Evolutionary conservation across 2,113 vertebrate species (phyloP), one percentile per base, ranked within the genome.

Genomic region (Ophiodon elongatus): DNA sequence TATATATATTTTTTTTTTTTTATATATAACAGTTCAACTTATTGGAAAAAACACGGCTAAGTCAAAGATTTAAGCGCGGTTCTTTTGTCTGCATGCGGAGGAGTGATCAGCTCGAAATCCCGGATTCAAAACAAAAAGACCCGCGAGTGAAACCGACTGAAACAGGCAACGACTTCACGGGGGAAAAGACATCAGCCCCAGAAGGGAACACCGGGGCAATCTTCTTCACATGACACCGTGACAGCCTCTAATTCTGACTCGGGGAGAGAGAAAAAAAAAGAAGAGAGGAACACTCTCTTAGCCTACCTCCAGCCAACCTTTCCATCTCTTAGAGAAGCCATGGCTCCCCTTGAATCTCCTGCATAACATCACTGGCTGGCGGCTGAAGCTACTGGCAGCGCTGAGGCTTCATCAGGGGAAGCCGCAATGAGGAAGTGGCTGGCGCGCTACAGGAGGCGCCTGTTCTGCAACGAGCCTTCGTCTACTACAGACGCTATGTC

Each of bases 241-340:
- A 88, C 89, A 79, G 76, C 69, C 25, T 64, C 70, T 64, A 69
- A n/a, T 70, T 47, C 57, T 65, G 43, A 69, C 77, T 45, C 56
- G 56, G 72, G 15, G 23, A 11, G 15, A n/a, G 10, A 8, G 2
- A 54, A n/a, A 54, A 54, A 1, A 10, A 10, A 47, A 50, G 2
- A 19, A 83, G 82, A 87, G 1, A 67, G 63, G 62, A 88, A 33
- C 33, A 10, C 35, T 43, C 31, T 50, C 33, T 84, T 21, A n/a
- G 68, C 95, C 91, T 95, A 96, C 95, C 95, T 96, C 92, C 25
- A 76, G 83, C 80, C 86, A 83, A 66, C 75, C 52, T 79, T 88
- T 94, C 81, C 94, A 89, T 89, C 73, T 95, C 68, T 85, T 52
- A n/a, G 91, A 95, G 91, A 94, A 90, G 73, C 93, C 88, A 25